Evolutionary conservation across 2,113 vertebrate species (phyloP).

Genomic region (Mystacornis crossleyi): DNA sequence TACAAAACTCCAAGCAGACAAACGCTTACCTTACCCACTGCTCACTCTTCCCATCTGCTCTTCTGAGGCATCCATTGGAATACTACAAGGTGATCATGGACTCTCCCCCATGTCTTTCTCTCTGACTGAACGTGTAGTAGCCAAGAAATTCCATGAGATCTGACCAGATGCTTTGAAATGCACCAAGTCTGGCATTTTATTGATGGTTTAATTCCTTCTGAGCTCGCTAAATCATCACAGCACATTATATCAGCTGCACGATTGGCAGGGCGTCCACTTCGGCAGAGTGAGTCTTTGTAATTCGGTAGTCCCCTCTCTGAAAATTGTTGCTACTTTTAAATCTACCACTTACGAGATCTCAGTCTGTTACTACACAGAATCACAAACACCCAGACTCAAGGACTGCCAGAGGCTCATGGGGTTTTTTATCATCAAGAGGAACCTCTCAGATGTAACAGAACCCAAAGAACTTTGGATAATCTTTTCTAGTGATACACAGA

Average conservation of each 20-base stretch:
- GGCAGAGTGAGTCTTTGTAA: background rate
- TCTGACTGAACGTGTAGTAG: background rate
- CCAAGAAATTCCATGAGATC: background rate
- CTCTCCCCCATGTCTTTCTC: background rate
- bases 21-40: background rate
- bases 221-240: background rate
- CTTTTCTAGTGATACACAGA: background rate
- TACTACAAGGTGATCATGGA: background rate
- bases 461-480: background rate
- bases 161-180: conserved; percentile 3
- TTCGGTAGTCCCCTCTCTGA: background rate
- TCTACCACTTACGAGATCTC: background rate
- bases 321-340: conserved; percentile 18
- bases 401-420: background rate
- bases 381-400: background rate
- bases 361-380: background rate
- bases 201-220: conserved; percentile 4
- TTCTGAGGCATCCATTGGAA: background rate
- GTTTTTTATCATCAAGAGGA: background rate
- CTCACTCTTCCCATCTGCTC: background rate
- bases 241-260: background rate
- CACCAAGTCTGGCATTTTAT: conserved; percentile 5
- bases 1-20: background rate
- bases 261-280: background rate
- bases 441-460: background rate